A percentile compares a stretch with the other conserved stretches of the same genome.
These are phyloP conservation scores for Sebastiscus tertius DNA, from an alignment of 2,797 vertebrate species.

Conservation along the genomic window DNA sequence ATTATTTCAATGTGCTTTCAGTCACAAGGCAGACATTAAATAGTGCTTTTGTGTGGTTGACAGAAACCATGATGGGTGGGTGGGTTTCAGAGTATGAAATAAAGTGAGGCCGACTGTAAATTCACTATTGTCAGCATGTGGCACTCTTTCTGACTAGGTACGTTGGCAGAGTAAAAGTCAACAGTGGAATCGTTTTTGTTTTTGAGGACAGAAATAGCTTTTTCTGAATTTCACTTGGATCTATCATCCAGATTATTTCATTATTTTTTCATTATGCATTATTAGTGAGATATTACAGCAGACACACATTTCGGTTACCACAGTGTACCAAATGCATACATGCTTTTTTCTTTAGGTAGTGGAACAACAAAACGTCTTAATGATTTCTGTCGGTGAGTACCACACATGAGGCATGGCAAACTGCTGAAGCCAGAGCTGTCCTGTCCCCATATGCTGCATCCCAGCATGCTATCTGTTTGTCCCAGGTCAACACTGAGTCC, in stretches of 20 bases:
- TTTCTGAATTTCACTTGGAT: background rate
- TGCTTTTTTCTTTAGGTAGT: background rate
- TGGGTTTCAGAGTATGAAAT: conserved; percentile 5
- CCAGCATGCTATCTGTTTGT: conserved; percentile 77
- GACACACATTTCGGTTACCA: background rate
- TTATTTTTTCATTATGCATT: background rate
- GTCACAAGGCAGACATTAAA: conserved; percentile 30
- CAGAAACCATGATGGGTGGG: background rate
- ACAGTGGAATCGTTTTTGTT: background rate
- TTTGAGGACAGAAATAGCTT: background rate
- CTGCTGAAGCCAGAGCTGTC: conserved; percentile 25
- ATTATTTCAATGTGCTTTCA: conserved; percentile 39
- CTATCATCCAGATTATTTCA: background rate
- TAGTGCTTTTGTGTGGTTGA: conserved; percentile 29
- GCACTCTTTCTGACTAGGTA: background rate
- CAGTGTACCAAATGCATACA: background rate
- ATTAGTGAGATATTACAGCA: background rate
- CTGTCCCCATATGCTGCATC: conserved; percentile 62
- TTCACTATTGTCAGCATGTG: conserved; percentile 10
- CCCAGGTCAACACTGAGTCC: conserved; percentile 75
- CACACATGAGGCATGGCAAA: background rate
- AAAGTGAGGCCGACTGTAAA: conserved; percentile 3
- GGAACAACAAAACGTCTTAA: background rate
- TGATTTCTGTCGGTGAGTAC: background rate
- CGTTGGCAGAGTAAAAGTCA: background rate